phyloP scores from a whole-genome alignment of 2,888 invertebrate species.

The Tetranychus truncatus region DNA sequence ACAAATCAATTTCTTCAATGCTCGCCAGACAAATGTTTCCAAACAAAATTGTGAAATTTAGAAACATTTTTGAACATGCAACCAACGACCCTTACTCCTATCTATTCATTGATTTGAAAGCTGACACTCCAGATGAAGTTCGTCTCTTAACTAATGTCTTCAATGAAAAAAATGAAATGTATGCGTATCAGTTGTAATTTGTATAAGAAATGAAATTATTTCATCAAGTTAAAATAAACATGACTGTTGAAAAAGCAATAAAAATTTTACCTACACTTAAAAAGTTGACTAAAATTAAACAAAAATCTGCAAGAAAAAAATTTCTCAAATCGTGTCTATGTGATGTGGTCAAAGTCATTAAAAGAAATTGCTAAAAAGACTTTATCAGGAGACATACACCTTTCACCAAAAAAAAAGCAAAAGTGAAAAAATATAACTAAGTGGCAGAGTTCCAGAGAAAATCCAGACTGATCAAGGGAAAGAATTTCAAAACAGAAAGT shows the following conservation, averaged over 20 bases:
- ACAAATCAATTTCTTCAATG: too few species aligned
- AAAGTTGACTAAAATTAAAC: background rate
- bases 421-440: background rate
- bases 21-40: too few species aligned
- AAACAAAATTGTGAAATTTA: too few species aligned
- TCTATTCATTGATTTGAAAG: too few species aligned
- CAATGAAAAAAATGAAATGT: background rate
- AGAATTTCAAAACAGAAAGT: constrained; percentile 12
- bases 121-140: background rate
- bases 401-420: background rate
- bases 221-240: background rate
- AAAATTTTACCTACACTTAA: background rate
- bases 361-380: background rate
- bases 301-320: background rate
- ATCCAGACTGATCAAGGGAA: background rate
- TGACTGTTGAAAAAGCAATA: background rate
- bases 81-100: too few species aligned
- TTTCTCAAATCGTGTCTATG: background rate
- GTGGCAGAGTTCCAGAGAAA: background rate
- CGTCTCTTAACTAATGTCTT: background rate
- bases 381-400: background rate
- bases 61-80: too few species aligned
- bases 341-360: background rate
- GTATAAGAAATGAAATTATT: background rate
- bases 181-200: background rate